phyloP scores from a whole-genome alignment of 2,888 invertebrate species.

The Trissonchulus sp. region DNA sequence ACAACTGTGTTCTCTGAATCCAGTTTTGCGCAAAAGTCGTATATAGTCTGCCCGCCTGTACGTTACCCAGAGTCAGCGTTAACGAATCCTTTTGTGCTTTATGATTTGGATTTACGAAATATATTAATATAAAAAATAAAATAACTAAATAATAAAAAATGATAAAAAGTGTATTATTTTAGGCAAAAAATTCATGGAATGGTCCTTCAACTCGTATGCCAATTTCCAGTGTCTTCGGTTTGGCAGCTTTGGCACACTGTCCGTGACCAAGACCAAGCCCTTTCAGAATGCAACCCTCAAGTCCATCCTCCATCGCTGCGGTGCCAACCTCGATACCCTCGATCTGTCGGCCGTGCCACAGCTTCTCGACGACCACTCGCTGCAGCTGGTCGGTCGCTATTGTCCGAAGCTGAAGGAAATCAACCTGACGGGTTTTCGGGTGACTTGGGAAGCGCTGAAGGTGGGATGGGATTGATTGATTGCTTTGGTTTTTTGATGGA shows the following conservation, averaged over 20 bases:
- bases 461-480: not conserved
- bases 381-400: slow-evolving; percentile 7
- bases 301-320: slow-evolving; percentile 38
- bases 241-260: not conserved
- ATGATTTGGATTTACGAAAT: too few relatives aligned
- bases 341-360: slow-evolving; percentile 13
- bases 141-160: too few relatives aligned
- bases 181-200: slow-evolving; percentile 16
- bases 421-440: slow-evolving; percentile 28
- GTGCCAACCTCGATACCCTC: slow-evolving; percentile 18
- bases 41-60: too few relatives aligned
- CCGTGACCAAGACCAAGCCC: slow-evolving; percentile 39
- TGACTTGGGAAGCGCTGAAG: slow-evolving; percentile 26
- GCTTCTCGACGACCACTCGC: slow-evolving; percentile 23
- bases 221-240: not conserved
- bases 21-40: too few relatives aligned
- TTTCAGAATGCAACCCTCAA: slow-evolving; percentile 43
- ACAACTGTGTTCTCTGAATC: too few relatives aligned
- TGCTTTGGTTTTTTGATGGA: not conserved
- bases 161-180: too few relatives aligned
- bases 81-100: too few relatives aligned
- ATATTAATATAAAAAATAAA: too few relatives aligned
- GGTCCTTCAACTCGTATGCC: not conserved
- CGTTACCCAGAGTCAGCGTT: too few relatives aligned
- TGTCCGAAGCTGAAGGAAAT: slow-evolving; percentile 25